Conservation (phyloP, 2,113 vertebrate species). For the Osmerus eperlanus region DNA sequence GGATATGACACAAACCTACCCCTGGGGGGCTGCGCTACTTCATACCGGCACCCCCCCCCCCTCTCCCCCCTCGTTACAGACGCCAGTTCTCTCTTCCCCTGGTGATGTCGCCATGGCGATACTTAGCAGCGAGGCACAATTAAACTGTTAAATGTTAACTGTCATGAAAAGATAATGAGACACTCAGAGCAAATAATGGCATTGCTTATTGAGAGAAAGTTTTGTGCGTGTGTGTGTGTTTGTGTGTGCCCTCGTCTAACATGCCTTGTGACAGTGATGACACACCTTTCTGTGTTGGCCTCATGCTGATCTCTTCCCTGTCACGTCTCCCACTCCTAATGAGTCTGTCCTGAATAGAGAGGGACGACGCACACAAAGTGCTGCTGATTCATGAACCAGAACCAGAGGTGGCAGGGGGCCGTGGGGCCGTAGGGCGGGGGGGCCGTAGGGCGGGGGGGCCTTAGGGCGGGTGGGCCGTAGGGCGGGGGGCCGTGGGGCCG, state of each 20-base stretch:
- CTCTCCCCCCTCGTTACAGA: background rate
- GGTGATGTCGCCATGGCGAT: no score
- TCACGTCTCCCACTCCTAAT: background rate
- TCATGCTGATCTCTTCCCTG: background rate
- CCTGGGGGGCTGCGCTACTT: no score
- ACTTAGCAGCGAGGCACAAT: background rate
- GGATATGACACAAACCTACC: background rate
- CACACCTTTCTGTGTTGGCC: background rate
- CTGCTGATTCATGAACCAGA: constrained; percentile 7
- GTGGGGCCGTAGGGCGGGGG: no score
- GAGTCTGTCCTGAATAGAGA: constrained; percentile 2
- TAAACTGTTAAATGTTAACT: background rate
- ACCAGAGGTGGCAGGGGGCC: background rate
- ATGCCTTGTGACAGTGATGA: background rate
- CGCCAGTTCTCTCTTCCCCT: no score
- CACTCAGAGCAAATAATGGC: background rate
- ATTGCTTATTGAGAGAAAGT: background rate
- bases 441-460: no score
- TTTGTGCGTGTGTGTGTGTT: background rate
- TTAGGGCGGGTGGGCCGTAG: no score
- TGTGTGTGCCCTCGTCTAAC: background rate
- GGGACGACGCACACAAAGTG: background rate
- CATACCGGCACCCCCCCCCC: background rate
- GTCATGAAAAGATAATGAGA: background rate
- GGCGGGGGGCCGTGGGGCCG: no score